Conservation (phyloP, 1,140 invertebrate species). For the Oncopodura yosiiana region DNA sequence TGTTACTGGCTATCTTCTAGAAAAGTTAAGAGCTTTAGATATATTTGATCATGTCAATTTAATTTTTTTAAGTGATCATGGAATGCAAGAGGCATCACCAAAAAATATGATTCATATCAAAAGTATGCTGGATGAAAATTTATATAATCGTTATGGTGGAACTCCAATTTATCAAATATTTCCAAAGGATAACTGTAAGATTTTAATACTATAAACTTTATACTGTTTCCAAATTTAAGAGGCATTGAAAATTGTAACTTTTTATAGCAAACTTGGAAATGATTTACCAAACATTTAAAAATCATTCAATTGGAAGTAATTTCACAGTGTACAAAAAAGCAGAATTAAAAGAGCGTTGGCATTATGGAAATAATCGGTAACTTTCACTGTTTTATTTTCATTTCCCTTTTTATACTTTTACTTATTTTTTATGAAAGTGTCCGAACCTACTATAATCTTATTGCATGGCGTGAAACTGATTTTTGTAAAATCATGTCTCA, state of each 20-base stretch:
- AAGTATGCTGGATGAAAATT: slow-evolving; percentile 42
- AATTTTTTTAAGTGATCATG: slow-evolving; percentile 63
- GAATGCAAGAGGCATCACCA: slow-evolving; percentile 50
- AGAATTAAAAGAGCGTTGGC: slow-evolving; percentile 46
- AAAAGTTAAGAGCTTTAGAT: slow-evolving; percentile 43
- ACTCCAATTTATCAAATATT: slow-evolving; percentile 47
- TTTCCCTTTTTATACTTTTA: too few relatives aligned
- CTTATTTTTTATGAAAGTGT: too few relatives aligned
- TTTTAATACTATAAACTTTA: too few relatives aligned
- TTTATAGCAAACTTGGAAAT: slow-evolving; percentile 1
- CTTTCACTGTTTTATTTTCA: too few relatives aligned
- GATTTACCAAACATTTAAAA: slow-evolving; percentile 38
- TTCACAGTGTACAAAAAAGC: slow-evolving; percentile 50
- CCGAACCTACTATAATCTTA: too few relatives aligned
- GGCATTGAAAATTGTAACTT: background rate
- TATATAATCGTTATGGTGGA: slow-evolving; percentile 42
- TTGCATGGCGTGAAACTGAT: too few relatives aligned
- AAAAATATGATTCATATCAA: slow-evolving; percentile 43
- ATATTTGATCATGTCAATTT: slow-evolving; percentile 52
- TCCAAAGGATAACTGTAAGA: slow-evolving; percentile 40
- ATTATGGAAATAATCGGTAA: slow-evolving; percentile 49
- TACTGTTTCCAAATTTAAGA: too few relatives aligned
- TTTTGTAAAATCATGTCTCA: too few relatives aligned
- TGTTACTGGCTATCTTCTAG: slow-evolving; percentile 46
- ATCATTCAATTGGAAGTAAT: slow-evolving; percentile 40